These are phyloP conservation scores for Papilio polyxenes DNA, from an alignment of 1,140 invertebrate species.

Conservation along the genomic window DNA sequence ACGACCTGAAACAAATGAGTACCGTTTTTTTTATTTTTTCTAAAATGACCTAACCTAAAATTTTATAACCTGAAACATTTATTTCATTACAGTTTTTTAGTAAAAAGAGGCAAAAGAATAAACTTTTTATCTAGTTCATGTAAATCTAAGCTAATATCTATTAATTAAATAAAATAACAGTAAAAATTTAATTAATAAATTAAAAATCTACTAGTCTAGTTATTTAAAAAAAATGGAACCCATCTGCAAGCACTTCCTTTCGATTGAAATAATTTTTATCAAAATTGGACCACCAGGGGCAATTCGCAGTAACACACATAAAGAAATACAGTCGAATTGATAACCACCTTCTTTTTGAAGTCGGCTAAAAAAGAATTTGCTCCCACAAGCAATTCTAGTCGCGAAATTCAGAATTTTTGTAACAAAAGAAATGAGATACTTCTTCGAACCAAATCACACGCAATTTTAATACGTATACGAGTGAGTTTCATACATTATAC, in stretches of 20 bases:
- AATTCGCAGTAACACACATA: too few species aligned
- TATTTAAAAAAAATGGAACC: too few species aligned
- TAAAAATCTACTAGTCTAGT: too few species aligned
- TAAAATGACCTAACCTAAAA: not conserved
- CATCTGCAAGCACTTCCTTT: too few species aligned
- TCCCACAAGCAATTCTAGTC: not conserved
- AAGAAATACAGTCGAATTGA: too few species aligned
- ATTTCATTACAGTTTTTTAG: not conserved
- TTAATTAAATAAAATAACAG: not conserved
- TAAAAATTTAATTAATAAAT: too few species aligned
- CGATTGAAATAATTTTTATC: too few species aligned
- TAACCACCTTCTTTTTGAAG: too few species aligned
- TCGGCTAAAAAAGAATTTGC: too few species aligned
- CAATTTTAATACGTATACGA: conserved; percentile 12
- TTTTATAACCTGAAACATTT: not conserved
- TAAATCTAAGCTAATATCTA: not conserved
- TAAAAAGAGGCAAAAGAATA: too few species aligned
- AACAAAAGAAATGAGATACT: conserved; percentile 19
- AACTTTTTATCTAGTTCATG: not conserved
- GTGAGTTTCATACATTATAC: not conserved
- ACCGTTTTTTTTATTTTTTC: not conserved
- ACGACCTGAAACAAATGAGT: conserved; percentile 70
- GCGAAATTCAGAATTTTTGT: not conserved
- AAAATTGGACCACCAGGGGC: too few species aligned
- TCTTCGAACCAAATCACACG: conserved; percentile 7